Evolutionary conservation across 2,113 vertebrate species (phyloP), one percentile per base, ranked within the genome.

Genomic region (Scomber scombrus): DNA sequence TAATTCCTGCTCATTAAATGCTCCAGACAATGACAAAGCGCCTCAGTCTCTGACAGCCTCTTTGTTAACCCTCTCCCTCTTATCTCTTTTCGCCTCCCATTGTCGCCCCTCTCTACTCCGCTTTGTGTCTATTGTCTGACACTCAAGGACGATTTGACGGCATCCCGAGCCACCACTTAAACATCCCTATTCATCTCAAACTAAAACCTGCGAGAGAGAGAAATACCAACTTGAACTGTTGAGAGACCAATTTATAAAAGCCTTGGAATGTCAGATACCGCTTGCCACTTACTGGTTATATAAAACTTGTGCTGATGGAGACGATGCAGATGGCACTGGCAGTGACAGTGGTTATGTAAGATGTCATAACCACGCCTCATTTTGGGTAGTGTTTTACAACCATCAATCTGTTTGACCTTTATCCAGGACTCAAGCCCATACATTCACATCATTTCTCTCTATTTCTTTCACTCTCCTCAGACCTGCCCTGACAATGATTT

Each of bases 1-100:
- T 94, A 90, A 94, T 94, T 94, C 85, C 83, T 80, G 85, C 92
- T 93, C 92, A 93, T 95, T 94, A 94, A 94, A 92, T 52, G 81
- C 88, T 81, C 63, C 85, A 89, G 91, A 92, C 93, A 94, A 91
- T 92, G 93, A 93, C 90, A 90, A 91, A 94, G 92, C 79, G 61
- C 89, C 75, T 84, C 76, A 47, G 86, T 88, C 78, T 78, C 66
- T 82, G 85, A 86, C 91, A 90, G 84, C 80, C 78, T 91, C 86
- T 91, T 92, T 92, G 90, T 91, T 87, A 90, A 89, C 83, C 87
- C 88, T 83, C 88, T 89, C 72, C 76, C 88, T 88, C 88, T 91
- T 93, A 91, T 91, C 92, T 90, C 71, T 81, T 86, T 84, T 83
- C 65, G 69, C 85, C 93, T 89, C 79, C 84, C 55, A 77, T 89